phyloP scores from a whole-genome alignment of 2,888 invertebrate species.

The Drosophila recens region DNA sequence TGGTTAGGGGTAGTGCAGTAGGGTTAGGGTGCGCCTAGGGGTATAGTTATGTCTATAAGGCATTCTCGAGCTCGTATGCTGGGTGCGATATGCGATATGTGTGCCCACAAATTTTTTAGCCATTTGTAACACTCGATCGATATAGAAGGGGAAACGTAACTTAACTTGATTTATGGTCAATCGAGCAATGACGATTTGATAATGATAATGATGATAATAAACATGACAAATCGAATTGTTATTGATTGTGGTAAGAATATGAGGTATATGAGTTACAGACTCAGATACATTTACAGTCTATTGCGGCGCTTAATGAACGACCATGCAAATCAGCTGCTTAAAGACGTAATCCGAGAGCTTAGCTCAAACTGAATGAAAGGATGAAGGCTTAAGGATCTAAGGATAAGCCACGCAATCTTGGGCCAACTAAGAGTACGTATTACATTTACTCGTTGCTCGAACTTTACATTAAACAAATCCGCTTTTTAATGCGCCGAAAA shows the following conservation, averaged over 20 bases:
- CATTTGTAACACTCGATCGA: conserved; percentile 72
- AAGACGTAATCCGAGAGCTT: conserved; percentile 39
- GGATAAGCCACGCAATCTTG: conserved; percentile 53
- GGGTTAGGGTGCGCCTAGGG: conserved; percentile 42
- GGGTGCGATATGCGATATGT: conserved; percentile 50
- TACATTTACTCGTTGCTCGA: conserved; percentile 24
- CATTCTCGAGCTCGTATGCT: conserved; percentile 11
- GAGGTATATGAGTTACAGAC: not conserved
- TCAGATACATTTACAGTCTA: not conserved
- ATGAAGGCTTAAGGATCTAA: not conserved
- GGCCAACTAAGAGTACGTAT: conserved; percentile 12
- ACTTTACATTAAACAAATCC: conserved; percentile 56
- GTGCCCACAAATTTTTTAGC: conserved; percentile 77
- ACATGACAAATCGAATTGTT: conserved; percentile 53
- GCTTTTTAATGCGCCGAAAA: conserved; percentile 61
- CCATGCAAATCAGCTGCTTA: conserved; percentile 39
- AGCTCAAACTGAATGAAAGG: conserved; percentile 31
- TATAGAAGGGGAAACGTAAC: conserved; percentile 12
- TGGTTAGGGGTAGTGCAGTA: conserved; percentile 27
- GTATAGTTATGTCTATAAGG: not conserved
- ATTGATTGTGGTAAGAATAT: conserved; percentile 28
- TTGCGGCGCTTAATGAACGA: conserved; percentile 47
- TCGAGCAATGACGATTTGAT: conserved; percentile 58
- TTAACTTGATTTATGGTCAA: conserved; percentile 66
- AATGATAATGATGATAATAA: conserved; percentile 49